These are phyloP conservation scores for Drosophila tsacasi DNA, from an alignment of 1,140 invertebrate genomes.

Conservation along the genomic window DNA sequence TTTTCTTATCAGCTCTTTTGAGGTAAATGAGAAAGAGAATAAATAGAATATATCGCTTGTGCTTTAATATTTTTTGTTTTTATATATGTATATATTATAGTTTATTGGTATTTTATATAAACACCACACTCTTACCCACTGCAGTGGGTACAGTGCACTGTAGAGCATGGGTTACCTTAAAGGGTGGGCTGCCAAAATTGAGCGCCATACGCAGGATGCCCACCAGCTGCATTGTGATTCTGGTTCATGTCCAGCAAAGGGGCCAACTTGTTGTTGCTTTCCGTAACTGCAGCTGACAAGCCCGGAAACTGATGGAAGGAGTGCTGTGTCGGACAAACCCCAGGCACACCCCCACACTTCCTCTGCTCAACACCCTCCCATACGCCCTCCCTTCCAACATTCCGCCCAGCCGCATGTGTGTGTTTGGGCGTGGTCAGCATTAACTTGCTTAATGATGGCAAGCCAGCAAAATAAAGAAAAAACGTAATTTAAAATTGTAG, in stretches of 20 bases:
- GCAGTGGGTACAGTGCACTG: too few relatives aligned
- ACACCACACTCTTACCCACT: background rate
- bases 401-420: slow-evolving; percentile 2
- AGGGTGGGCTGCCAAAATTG: slow-evolving; percentile 1
- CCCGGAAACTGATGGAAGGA: slow-evolving; percentile 25
- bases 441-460: slow-evolving; percentile 29
- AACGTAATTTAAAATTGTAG: too few relatives aligned
- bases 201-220: slow-evolving; percentile 1
- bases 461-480: background rate
- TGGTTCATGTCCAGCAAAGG: slow-evolving; percentile 30
- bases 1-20: background rate
- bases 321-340: slow-evolving; percentile 6
- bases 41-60: background rate
- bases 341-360: slow-evolving; percentile 5
- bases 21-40: too few relatives aligned
- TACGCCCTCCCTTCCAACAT: background rate
- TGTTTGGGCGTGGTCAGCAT: slow-evolving; percentile 32
- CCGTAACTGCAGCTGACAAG: slow-evolving; percentile 38
- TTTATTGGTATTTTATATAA: background rate
- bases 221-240: slow-evolving; percentile 36
- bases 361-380: background rate
- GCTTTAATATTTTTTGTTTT: fast-evolving
- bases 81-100: too few relatives aligned
- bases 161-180: background rate
- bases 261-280: slow-evolving; percentile 12